Conservation (phyloP, 2,888 invertebrate genomes). For the Hoplodrina blanda region DNA sequence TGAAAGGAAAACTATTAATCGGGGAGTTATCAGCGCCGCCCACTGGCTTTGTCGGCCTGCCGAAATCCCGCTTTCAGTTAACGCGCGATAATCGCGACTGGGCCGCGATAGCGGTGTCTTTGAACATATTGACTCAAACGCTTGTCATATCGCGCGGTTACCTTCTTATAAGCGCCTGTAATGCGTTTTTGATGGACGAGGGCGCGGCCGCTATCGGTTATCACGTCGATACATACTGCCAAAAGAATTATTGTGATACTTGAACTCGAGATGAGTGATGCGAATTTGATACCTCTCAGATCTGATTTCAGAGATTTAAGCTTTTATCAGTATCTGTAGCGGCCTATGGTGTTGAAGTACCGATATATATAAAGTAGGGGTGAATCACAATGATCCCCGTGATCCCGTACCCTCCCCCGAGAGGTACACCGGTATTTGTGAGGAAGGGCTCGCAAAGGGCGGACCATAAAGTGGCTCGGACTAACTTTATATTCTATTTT, state of each 20-base stretch:
- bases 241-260: constrained; percentile 65
- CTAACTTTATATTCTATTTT: constrained; percentile 78
- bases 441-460: constrained; percentile 66
- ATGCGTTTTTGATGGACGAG: constrained; percentile 87
- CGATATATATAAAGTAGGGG: constrained; percentile 28
- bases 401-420: constrained; percentile 59
- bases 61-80: constrained; percentile 87
- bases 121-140: constrained; percentile 83
- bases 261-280: constrained; percentile 65
- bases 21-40: constrained; percentile 79
- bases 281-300: constrained; percentile 57
- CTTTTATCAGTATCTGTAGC: constrained; percentile 33
- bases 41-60: constrained; percentile 86
- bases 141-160: constrained; percentile 78
- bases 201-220: constrained; percentile 81
- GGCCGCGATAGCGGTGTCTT: constrained; percentile 86
- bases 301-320: constrained; percentile 64
- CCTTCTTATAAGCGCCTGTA: constrained; percentile 84
- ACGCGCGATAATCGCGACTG: constrained; percentile 81
- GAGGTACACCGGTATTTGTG: constrained; percentile 56
- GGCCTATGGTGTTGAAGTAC: constrained; percentile 15
- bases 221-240: constrained; percentile 70
- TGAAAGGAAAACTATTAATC: constrained; percentile 88
- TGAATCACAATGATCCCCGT: constrained; percentile 47
- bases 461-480: constrained; percentile 73